phyloP scores from a whole-genome alignment of 2,113 vertebrate species.

The Pterocles orientalis region DNA sequence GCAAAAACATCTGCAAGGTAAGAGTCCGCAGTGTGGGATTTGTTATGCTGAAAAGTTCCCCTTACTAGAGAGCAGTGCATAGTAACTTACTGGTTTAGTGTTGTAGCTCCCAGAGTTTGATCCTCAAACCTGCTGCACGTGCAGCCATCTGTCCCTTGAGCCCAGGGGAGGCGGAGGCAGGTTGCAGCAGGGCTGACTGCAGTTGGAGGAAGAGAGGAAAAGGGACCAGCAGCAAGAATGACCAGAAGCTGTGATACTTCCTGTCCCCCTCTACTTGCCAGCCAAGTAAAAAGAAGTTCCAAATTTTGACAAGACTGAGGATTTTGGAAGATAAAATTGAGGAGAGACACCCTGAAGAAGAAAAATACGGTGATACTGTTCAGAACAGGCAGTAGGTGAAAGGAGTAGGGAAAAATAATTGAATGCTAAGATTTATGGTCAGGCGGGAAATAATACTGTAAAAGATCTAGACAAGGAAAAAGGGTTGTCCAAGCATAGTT shows the following conservation, averaged over 20 bases:
- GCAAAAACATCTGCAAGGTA: slow-evolving; percentile 83
- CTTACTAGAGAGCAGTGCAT: background rate
- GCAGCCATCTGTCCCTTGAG: background rate
- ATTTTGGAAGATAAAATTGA: background rate
- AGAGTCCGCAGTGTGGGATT: background rate
- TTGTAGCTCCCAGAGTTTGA: background rate
- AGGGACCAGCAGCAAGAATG: background rate
- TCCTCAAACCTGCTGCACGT: background rate
- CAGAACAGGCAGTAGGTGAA: background rate
- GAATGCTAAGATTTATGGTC: background rate
- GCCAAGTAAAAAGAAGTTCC: background rate
- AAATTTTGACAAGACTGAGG: background rate
- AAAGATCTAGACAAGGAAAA: background rate
- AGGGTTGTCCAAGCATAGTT: background rate
- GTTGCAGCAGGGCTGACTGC: background rate
- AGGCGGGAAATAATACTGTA: background rate
- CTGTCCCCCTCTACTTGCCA: background rate
- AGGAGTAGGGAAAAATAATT: background rate
- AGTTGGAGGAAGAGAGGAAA: background rate
- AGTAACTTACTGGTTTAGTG: background rate
- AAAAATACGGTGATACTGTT: background rate
- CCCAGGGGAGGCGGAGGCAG: background rate
- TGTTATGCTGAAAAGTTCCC: background rate
- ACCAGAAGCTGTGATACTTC: background rate
- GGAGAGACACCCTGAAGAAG: background rate